A percentile compares a stretch with the other conserved stretches of the same genome.
Evolutionary conservation across 2,888 invertebrate species (phyloP).

Genomic region (Tholera decimalis): DNA sequence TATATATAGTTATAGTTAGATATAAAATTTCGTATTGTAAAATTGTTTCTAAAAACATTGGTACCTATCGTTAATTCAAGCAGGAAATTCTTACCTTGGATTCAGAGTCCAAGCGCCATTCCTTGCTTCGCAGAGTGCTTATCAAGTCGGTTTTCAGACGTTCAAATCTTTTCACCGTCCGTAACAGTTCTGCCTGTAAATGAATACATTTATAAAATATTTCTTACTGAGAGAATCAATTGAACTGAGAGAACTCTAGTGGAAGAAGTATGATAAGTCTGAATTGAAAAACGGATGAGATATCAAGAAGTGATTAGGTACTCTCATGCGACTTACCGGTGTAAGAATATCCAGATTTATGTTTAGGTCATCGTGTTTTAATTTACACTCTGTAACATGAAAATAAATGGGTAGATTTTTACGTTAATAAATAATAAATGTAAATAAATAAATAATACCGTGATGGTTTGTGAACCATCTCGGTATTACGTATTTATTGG

Average conservation of each 20-base stretch:
- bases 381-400: slow-evolving; percentile 85
- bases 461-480: too few species aligned
- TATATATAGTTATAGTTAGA: too few species aligned
- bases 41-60: too few species aligned
- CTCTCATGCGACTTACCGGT: slow-evolving; percentile 78
- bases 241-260: too few species aligned
- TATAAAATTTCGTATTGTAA: too few species aligned
- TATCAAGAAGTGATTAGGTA: neutral
- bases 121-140: slow-evolving; percentile 88
- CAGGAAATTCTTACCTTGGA: slow-evolving; percentile 80
- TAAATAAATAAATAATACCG: too few species aligned
- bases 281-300: neutral
- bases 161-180: slow-evolving; percentile 89
- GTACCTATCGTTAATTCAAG: neutral
- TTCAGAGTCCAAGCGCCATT: slow-evolving; percentile 89
- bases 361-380: slow-evolving; percentile 89
- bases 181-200: slow-evolving; percentile 84
- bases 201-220: too few species aligned
- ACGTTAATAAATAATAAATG: too few species aligned
- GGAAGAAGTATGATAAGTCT: too few species aligned
- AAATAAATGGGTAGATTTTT: too few species aligned
- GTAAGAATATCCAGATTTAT: slow-evolving; percentile 88
- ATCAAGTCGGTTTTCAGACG: slow-evolving; percentile 88
- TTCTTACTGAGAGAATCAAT: neutral
- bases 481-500: too few species aligned